Evolutionary conservation across 2,888 invertebrate species (phyloP).

Genomic region (Plutella xylostella): DNA sequence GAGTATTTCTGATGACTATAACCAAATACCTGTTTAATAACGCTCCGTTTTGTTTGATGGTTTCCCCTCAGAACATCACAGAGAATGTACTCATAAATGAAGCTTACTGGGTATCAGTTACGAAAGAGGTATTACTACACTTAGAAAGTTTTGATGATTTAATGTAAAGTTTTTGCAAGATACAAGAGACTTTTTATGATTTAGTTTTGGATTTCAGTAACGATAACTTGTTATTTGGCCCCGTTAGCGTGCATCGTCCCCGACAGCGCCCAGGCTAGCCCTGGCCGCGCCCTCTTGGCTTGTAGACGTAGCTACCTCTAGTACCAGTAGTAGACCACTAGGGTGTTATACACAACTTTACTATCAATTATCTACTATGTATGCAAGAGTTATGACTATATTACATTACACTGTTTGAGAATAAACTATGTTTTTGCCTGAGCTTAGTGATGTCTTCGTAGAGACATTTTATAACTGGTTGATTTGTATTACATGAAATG

Average conservation of each 20-base stretch:
- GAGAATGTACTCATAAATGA: conserved; percentile 95
- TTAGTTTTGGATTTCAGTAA: conserved; percentile 70
- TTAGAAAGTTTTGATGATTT: conserved; percentile 70
- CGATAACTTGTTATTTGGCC: conserved; percentile 69
- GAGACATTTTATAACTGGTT: conserved; percentile 58
- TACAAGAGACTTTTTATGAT: conserved; percentile 66
- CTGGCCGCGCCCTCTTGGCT: conserved; percentile 64
- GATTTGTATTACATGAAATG: conserved; percentile 57
- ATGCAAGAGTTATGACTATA: conserved; percentile 64
- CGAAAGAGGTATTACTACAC: conserved; percentile 86
- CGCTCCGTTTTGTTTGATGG: conserved; percentile 63
- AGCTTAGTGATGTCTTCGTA: conserved; percentile 64
- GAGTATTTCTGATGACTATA: background rate
- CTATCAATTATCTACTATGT: conserved; percentile 65
- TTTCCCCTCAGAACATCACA: conserved; percentile 93
- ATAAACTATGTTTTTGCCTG: conserved; percentile 60
- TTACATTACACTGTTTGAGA: conserved; percentile 53
- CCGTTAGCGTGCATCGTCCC: conserved; percentile 72
- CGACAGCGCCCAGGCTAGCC: no score
- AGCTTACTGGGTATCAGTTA: conserved; percentile 92
- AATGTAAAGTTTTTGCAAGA: conserved; percentile 70
- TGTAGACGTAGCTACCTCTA: conserved; percentile 63
- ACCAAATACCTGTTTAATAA: conserved; percentile 9
- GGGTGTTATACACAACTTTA: conserved; percentile 67
- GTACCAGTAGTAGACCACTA: conserved; percentile 69